phyloP scores from a whole-genome alignment of 2,113 vertebrate species.

The Phyllopteryx taeniolatus region DNA sequence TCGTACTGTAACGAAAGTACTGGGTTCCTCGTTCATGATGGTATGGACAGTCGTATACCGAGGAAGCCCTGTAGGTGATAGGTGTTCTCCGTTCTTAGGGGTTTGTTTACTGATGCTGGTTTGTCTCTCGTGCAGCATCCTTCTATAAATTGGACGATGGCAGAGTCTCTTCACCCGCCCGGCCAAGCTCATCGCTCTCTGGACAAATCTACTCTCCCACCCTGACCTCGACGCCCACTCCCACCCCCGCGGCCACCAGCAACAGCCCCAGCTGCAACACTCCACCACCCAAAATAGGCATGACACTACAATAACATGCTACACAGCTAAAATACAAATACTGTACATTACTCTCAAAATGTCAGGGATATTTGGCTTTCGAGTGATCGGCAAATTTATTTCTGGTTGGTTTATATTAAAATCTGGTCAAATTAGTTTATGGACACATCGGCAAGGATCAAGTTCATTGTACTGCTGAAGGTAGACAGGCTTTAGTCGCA shows the following conservation, averaged over 20 bases:
- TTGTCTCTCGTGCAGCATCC: slow-evolving; percentile 58
- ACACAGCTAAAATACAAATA: not conserved
- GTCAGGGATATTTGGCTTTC: too few species aligned
- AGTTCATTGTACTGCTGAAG: too few species aligned
- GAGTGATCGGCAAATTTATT: not conserved
- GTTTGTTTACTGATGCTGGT: not conserved
- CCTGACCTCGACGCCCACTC: slow-evolving; percentile 38
- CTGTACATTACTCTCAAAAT: too few species aligned
- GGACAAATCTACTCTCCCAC: slow-evolving; percentile 70
- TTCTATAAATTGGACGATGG: slow-evolving; percentile 79
- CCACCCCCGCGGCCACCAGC: slow-evolving; percentile 36
- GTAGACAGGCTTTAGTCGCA: too few species aligned
- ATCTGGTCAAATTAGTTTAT: too few species aligned
- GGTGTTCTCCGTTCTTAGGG: too few species aligned
- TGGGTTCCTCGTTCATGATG: too few species aligned
- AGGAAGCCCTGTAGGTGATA: too few species aligned
- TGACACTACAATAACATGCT: not conserved
- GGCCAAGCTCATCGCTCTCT: slow-evolving; percentile 61
- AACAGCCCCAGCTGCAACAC: slow-evolving; percentile 50
- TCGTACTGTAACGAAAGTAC: too few species aligned
- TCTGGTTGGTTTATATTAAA: not conserved
- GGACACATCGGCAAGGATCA: too few species aligned
- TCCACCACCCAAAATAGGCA: slow-evolving; percentile 77
- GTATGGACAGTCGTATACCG: too few species aligned
- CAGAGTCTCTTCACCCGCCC: slow-evolving; percentile 63